Base-by-base conservation (phyloP, 2,888 invertebrate species). In the Eupithecia insigniata region DNA sequence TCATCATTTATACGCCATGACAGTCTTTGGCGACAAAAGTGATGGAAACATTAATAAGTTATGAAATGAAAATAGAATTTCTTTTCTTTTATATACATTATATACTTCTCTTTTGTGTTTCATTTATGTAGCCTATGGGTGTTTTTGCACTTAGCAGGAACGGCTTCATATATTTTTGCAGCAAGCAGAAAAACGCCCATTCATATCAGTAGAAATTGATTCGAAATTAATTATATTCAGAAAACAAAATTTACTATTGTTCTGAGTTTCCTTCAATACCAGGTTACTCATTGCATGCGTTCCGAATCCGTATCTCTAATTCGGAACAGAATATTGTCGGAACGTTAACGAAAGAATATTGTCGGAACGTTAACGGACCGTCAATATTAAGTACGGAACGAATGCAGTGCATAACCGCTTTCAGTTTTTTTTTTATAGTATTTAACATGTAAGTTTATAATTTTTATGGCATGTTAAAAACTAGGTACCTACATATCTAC, bases 1-100 rank as follows among this genome's bases (percentile, higher is more conserved):
- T 83, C 82, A 87, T 87, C 81, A 82, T 76, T 86, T 85, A 85
- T 75, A 66, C 71, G 62, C 66, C 66, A 58, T 79, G 83, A 83
- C 84, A 82, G 80, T 76, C 75, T n/a, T n/a, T 51, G 22, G 22
- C n/a, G 46, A 51, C n/a, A 51, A 51, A 51, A 51, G n/a, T 51
- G 22, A 51, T 10, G n/a, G 22, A 51, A 51, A 10, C 3, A 22
- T 10, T 51, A 51, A 22, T 51, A 51, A 3, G 22, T 16, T 51
- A 10, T 22, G 10, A 22, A n/a, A 12, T 22, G 22, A 51, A 46
- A 46, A 10, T 46, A 43, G 2, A 3, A 39, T 39, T 39, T 16
- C 12, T 39, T 14, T 39, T 39, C 14, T 39, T 43, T 46, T 43
- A 16, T 39, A 4, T 16, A n/a, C n/a, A n/a, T n/a, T n/a, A n/a